Conservation (phyloP, 2,113 vertebrate species). For the Cacatua alba region DNA sequence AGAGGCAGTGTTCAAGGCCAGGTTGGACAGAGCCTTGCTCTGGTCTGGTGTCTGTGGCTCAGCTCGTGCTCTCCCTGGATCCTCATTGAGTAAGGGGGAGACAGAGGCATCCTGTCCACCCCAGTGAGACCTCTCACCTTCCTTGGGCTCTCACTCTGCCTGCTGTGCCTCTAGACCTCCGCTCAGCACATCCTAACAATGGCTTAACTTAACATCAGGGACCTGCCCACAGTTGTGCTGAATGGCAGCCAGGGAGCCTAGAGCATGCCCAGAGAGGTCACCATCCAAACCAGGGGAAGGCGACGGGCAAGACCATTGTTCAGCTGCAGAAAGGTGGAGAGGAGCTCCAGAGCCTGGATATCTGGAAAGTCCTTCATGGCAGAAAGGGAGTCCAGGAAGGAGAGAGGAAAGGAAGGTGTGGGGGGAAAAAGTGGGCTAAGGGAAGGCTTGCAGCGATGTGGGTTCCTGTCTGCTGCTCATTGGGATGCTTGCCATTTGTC, state of each 20-base stretch:
- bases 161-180: background rate
- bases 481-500: slow-evolving; percentile 16
- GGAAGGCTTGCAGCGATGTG: background rate
- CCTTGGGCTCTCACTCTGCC: background rate
- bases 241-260: background rate
- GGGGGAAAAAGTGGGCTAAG: background rate
- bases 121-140: background rate
- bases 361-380: background rate
- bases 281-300: background rate
- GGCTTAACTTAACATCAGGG: background rate
- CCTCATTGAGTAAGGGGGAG: background rate
- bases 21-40: background rate
- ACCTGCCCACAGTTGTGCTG: background rate
- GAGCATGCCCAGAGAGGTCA: background rate
- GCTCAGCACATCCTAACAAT: background rate
- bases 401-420: background rate
- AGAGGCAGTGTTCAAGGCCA: background rate
- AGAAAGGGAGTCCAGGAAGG: background rate
- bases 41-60: background rate
- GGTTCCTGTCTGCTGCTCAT: background rate
- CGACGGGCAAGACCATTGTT: rapidly evolving
- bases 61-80: background rate
- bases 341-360: background rate
- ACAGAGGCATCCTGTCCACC: background rate
- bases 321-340: background rate